Evolutionary conservation across 2,113 vertebrate genomes (phyloP).

Genomic region (Tragelaphus strepsiceros): DNA sequence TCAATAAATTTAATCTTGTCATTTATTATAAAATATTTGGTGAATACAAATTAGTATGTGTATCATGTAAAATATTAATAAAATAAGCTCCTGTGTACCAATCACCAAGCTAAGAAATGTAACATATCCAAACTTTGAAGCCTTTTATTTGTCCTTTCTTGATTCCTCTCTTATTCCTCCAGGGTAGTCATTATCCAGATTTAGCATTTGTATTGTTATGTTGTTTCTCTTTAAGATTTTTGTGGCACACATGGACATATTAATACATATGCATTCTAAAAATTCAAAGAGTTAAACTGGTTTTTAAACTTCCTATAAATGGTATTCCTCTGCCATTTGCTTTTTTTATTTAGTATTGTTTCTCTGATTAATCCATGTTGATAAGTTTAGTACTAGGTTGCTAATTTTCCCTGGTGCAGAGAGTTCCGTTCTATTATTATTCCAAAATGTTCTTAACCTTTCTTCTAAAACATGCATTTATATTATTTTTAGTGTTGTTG

Average conservation of each 20-base stretch:
- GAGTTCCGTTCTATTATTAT: neutral
- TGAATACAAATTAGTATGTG: constrained; percentile 9
- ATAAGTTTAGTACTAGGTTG: neutral
- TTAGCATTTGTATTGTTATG: neutral
- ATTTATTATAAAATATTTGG: constrained; percentile 42
- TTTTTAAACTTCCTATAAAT: neutral
- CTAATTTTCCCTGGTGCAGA: neutral
- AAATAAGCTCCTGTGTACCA: neutral
- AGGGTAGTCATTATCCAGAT: neutral
- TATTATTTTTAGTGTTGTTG: constrained; percentile 5
- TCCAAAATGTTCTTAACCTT: neutral
- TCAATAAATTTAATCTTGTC: neutral
- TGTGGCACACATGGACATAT: neutral
- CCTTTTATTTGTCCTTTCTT: neutral
- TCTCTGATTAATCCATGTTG: neutral
- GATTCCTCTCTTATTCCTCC: neutral
- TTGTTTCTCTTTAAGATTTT: neutral
- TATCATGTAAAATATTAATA: constrained; percentile 27
- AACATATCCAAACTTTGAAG: neutral
- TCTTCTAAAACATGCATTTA: neutral
- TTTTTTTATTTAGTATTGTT: neutral
- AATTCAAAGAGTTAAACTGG: neutral
- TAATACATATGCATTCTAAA: neutral
- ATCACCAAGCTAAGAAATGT: neutral
- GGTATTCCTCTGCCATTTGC: neutral